A percentile compares a stretch with the other conserved stretches of the same genome.
phyloP scores from a whole-genome alignment of 2,888 invertebrate species.

The Neoascia interrupta region DNA sequence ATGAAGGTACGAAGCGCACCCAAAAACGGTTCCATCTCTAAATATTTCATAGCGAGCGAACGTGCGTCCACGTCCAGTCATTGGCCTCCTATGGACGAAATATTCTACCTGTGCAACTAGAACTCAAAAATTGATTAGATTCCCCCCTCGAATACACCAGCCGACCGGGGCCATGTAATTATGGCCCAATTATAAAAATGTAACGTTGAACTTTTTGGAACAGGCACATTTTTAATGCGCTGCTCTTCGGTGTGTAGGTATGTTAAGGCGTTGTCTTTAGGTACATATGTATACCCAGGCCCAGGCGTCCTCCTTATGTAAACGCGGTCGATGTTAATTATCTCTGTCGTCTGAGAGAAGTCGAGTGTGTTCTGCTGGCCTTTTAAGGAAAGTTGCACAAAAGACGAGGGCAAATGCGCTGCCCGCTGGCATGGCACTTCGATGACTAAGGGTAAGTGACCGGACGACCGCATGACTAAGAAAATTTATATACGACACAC shows the following conservation, averaged over 20 bases:
- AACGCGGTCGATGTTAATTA: constrained; percentile 41
- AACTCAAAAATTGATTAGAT: constrained; percentile 48
- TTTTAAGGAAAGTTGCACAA: constrained; percentile 24
- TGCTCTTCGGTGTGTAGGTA: constrained; percentile 18
- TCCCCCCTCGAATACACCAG: constrained; percentile 18
- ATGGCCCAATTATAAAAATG: constrained; percentile 60
- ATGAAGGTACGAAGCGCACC: too few relatives aligned
- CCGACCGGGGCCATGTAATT: constrained; percentile 38
- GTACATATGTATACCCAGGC: too few relatives aligned
- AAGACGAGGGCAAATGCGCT: constrained; percentile 15
- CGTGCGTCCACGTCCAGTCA: constrained; percentile 37
- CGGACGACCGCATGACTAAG: constrained; percentile 55
- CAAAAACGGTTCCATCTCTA: too few relatives aligned
- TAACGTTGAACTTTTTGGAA: constrained; percentile 34
- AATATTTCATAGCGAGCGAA: background rate
- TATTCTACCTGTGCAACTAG: constrained; percentile 38
- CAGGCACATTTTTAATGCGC: background rate
- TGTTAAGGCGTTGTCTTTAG: too few relatives aligned
- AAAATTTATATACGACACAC: constrained; percentile 17
- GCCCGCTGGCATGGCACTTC: constrained; percentile 21
- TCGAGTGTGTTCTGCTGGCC: too few relatives aligned
- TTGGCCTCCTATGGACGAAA: constrained; percentile 30
- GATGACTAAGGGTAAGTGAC: constrained; percentile 55
- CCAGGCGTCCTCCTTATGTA: too few relatives aligned
- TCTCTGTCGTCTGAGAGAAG: constrained; percentile 16